Conservation (phyloP, 2,113 vertebrate species). For the Elaphurus davidianus region DNA sequence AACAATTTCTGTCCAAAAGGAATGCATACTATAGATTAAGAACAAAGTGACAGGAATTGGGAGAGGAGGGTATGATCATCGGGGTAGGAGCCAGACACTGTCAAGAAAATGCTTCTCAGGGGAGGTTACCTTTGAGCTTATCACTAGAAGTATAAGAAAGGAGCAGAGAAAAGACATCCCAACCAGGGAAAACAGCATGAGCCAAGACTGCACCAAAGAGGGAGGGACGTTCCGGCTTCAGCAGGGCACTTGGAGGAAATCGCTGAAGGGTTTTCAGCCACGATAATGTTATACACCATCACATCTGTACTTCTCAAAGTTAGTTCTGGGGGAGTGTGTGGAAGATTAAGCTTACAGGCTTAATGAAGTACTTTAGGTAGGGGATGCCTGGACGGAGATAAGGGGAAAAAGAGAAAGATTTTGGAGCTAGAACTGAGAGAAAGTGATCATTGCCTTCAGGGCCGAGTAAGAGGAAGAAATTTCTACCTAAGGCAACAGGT, state of each 20-base stretch:
- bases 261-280: not conserved
- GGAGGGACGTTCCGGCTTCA: not conserved
- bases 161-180: not conserved
- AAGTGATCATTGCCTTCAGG: not conserved
- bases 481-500: not conserved
- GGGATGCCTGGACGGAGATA: not conserved
- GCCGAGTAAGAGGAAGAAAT: not conserved
- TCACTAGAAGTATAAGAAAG: not conserved
- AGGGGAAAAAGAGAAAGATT: not conserved
- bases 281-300: not conserved
- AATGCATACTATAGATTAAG: not conserved
- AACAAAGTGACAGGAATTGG: not conserved
- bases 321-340: not conserved
- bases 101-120: not conserved
- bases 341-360: not conserved
- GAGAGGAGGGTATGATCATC: not conserved
- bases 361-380: not conserved
- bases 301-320: not conserved
- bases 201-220: not conserved
- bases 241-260: not conserved
- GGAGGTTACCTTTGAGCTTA: not conserved
- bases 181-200: not conserved
- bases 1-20: not conserved
- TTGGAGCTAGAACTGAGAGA: not conserved
- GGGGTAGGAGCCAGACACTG: not conserved